phyloP scores from a whole-genome alignment of 2,113 vertebrate species.

The Coptodon bakossiorum region DNA sequence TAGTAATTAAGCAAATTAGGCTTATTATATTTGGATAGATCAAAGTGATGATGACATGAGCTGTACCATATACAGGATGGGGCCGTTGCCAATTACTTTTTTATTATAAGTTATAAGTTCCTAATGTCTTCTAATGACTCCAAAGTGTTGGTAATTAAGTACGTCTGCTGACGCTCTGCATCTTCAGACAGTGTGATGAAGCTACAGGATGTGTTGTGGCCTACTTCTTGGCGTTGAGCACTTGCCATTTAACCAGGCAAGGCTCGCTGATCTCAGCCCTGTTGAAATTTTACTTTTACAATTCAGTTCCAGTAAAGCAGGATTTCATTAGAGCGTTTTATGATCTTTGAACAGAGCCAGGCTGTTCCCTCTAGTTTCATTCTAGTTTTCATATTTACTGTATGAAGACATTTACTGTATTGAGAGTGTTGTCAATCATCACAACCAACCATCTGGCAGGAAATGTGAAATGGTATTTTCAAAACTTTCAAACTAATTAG shows the following conservation, averaged over 20 bases:
- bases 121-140: accelerated
- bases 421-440: neutral
- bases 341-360: neutral
- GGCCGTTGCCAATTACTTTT: neutral
- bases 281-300: neutral
- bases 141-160: neutral
- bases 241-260: neutral
- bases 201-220: neutral
- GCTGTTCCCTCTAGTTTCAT: neutral
- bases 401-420: neutral
- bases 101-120: neutral
- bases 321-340: neutral
- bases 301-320: neutral
- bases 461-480: neutral
- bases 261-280: neutral
- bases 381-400: neutral
- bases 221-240: neutral
- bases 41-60: neutral
- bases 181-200: neutral
- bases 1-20: neutral
- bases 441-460: neutral
- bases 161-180: accelerated
- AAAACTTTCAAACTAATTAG: neutral
- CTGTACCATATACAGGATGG: neutral
- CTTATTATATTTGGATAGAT: neutral